phyloP scores from a whole-genome alignment of 2,888 invertebrate species.

The Graphium colonna region DNA sequence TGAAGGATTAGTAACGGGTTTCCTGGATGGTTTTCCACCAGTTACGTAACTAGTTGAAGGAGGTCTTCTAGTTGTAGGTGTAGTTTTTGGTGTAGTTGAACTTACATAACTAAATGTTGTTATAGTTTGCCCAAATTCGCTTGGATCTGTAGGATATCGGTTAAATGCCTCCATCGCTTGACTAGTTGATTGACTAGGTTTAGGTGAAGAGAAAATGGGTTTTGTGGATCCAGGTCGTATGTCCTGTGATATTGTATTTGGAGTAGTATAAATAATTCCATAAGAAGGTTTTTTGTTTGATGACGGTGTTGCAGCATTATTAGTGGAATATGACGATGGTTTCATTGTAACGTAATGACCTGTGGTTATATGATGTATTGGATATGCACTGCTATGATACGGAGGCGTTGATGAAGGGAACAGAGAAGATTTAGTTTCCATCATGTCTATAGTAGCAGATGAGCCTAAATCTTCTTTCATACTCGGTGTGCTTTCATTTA shows the following conservation, averaged over 20 bases:
- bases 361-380: slow-evolving; percentile 52
- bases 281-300: slow-evolving; percentile 45
- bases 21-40: slow-evolving; percentile 69
- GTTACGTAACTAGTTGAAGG: slow-evolving; percentile 73
- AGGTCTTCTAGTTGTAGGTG: slow-evolving; percentile 54
- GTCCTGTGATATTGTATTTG: slow-evolving; percentile 51
- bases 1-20: slow-evolving; percentile 58
- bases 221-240: slow-evolving; percentile 44
- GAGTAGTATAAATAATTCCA: slow-evolving; percentile 49
- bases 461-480: slow-evolving; percentile 59
- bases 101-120: slow-evolving; percentile 66
- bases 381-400: slow-evolving; percentile 51
- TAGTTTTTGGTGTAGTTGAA: slow-evolving; percentile 52
- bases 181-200: slow-evolving; percentile 67
- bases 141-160: slow-evolving; percentile 66
- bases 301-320: slow-evolving; percentile 31
- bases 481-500: slow-evolving; percentile 75
- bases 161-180: slow-evolving; percentile 70
- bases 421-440: slow-evolving; percentile 68
- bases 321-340: slow-evolving; percentile 48
- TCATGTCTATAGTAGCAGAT: slow-evolving; percentile 44
- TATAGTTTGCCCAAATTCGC: slow-evolving; percentile 57
- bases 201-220: slow-evolving; percentile 54
- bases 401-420: slow-evolving; percentile 46
- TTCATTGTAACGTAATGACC: slow-evolving; percentile 68